phyloP scores from a whole-genome alignment of 2,113 vertebrate genomes.

The Naja naja region DNA sequence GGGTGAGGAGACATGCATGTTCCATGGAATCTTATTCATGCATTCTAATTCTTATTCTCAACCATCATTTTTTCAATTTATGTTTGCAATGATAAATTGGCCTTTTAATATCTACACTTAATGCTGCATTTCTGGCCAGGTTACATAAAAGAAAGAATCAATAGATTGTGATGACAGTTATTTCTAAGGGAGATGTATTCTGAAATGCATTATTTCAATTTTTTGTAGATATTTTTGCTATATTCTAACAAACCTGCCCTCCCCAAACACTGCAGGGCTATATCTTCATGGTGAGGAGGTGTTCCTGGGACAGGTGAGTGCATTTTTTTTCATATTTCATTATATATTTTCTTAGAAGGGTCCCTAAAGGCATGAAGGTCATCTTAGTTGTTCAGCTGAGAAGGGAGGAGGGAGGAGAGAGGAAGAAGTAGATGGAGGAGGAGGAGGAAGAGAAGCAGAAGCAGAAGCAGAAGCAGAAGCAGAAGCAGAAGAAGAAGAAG shows the following conservation, averaged over 20 bases:
- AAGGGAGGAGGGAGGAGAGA: not conserved
- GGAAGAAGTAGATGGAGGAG: no score
- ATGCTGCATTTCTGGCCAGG: not conserved
- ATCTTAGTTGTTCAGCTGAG: not conserved
- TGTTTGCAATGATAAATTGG: not conserved
- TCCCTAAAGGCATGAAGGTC: not conserved
- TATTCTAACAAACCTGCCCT: not conserved
- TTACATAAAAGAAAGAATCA: not conserved
- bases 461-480: no score
- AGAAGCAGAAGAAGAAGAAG: no score
- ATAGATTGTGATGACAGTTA: not conserved
- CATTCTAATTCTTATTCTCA: not conserved
- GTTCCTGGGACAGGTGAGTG: not conserved
- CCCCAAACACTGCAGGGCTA: not conserved
- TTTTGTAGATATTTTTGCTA: not conserved
- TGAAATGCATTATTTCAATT: not conserved
- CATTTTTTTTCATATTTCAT: no score
- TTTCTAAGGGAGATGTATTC: not conserved
- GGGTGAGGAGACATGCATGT: not conserved
- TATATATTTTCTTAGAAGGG: not conserved
- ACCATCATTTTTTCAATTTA: not conserved
- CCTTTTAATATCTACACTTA: not conserved
- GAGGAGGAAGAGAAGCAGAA: no score
- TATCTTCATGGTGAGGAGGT: not conserved
- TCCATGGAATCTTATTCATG: not conserved